phyloP scores from a whole-genome alignment of 1,140 invertebrate genomes.

The Chlorops oryzae region DNA sequence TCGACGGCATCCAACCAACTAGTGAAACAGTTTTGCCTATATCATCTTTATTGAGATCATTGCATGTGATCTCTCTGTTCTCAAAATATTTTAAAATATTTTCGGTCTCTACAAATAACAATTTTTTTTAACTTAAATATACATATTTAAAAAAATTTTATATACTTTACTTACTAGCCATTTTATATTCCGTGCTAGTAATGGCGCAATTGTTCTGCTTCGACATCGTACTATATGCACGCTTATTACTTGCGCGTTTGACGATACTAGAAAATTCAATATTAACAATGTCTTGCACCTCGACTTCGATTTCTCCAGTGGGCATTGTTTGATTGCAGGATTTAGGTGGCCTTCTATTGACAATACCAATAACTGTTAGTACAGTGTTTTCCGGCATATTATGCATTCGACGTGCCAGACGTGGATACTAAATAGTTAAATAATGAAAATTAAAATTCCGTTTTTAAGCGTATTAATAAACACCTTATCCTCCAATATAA shows the following conservation, averaged over 20 bases:
- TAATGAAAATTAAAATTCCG: slow-evolving; percentile 9
- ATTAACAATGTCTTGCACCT: slow-evolving; percentile 44
- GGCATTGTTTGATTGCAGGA: slow-evolving; percentile 46
- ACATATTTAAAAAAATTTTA: background rate
- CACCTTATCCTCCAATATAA: slow-evolving; percentile 44
- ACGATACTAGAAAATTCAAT: slow-evolving; percentile 36
- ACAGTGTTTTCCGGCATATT: slow-evolving; percentile 48
- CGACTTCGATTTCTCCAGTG: slow-evolving; percentile 48
- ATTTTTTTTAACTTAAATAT: background rate
- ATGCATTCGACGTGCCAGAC: slow-evolving; percentile 43
- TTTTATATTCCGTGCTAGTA: slow-evolving; percentile 46
- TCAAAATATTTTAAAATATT: slow-evolving; percentile 50
- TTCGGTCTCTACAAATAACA: slow-evolving; percentile 31
- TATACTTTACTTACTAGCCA: slow-evolving; percentile 31
- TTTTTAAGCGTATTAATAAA: slow-evolving; percentile 5
- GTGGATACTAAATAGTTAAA: slow-evolving; percentile 30
- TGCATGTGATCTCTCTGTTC: slow-evolving; percentile 65
- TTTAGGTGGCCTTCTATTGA: slow-evolving; percentile 36
- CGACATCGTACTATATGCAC: slow-evolving; percentile 38
- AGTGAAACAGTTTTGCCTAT: slow-evolving; percentile 60
- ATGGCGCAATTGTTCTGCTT: slow-evolving; percentile 37
- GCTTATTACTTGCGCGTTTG: slow-evolving; percentile 34
- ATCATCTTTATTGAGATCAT: slow-evolving; percentile 57
- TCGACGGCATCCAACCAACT: slow-evolving; percentile 70
- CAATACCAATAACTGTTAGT: slow-evolving; percentile 44